These are phyloP conservation scores for Phoxinus phoxinus DNA, from an alignment of 2,113 vertebrate genomes.

Conservation along the genomic window DNA sequence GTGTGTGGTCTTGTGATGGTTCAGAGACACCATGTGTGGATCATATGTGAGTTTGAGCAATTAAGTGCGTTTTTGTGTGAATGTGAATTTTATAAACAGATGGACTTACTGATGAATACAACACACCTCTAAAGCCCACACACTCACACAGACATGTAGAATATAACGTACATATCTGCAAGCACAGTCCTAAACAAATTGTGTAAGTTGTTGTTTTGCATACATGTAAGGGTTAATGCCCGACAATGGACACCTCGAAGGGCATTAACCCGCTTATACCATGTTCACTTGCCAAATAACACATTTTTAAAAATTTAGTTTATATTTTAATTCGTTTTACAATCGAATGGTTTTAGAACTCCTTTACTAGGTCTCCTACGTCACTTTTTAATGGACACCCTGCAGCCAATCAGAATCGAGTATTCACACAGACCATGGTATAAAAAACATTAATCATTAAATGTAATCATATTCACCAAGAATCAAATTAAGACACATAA, in stretches of 20 bases:
- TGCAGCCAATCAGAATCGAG: no score
- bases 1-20: constrained; percentile 64
- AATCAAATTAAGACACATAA: neutral
- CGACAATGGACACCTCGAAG: no score
- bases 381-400: no score
- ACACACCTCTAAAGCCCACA: constrained; percentile 38
- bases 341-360: no score
- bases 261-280: no score
- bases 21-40: constrained; percentile 66
- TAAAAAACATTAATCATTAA: neutral
- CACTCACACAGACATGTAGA: neutral
- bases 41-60: constrained; percentile 64
- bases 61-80: constrained; percentile 70
- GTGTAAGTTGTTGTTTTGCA: neutral
- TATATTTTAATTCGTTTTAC: no score
- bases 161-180: constrained; percentile 23
- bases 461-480: neutral
- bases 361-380: no score
- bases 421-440: no score
- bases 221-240: no score
- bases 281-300: no score
- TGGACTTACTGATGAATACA: constrained; percentile 59
- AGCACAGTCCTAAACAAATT: neutral
- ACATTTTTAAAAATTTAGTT: no score
- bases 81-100: constrained; percentile 62